A percentile compares a stretch with the other conserved stretches of the same genome.
Conservation (phyloP, 2,113 vertebrate species). For the Aviceda subcristata region DNA sequence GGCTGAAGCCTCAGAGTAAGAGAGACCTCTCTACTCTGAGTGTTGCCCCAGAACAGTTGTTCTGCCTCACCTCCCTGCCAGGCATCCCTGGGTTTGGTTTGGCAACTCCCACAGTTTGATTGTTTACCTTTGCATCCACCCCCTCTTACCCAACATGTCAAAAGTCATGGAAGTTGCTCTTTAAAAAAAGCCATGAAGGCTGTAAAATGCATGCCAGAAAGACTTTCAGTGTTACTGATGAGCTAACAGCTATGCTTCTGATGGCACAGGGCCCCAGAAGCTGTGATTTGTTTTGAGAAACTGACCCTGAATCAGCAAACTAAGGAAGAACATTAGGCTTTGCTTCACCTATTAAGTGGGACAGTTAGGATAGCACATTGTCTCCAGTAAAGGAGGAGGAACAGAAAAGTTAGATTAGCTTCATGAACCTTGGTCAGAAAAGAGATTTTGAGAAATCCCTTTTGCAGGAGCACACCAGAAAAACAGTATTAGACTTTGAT, state of each 20-base stretch:
- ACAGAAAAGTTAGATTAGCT: background rate
- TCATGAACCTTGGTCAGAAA: background rate
- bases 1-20: background rate
- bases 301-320: background rate
- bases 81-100: background rate
- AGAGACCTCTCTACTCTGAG: background rate
- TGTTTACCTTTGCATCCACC: slow-evolving; percentile 48
- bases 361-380: background rate
- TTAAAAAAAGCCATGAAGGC: background rate
- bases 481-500: background rate
- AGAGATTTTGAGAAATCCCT: background rate
- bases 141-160: slow-evolving; percentile 52
- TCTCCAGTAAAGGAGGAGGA: background rate
- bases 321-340: background rate
- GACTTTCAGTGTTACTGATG: background rate
- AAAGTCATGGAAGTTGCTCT: slow-evolving; percentile 3
- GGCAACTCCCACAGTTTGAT: background rate
- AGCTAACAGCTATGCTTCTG: background rate
- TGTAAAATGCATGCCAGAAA: background rate
- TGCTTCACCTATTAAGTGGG: background rate
- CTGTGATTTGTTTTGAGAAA: background rate
- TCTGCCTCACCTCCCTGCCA: background rate
- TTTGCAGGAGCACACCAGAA: background rate
- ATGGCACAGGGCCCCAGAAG: background rate
- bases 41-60: background rate